Evolutionary conservation across 1,140 invertebrate species (phyloP).

Genomic region (Popillia japonica): DNA sequence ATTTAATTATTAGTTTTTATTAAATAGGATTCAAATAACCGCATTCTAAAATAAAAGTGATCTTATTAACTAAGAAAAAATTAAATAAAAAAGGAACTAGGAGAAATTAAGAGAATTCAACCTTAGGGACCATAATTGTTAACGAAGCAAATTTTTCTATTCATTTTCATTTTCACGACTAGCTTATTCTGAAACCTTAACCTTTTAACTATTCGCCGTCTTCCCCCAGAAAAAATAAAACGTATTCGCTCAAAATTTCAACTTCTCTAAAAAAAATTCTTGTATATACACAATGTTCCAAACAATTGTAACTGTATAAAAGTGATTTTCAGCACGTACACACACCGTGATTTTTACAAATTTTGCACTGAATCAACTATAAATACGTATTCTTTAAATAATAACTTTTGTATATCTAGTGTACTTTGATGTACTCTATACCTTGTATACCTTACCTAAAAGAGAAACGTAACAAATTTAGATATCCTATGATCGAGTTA

Average conservation of each 20-base stretch:
- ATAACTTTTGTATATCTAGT: too few relatives aligned
- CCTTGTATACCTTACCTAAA: neutral
- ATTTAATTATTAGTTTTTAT: neutral
- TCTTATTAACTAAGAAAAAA: neutral
- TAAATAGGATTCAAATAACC: neutral
- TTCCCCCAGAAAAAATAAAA: neutral
- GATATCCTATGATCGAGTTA: neutral
- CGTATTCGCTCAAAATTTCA: neutral
- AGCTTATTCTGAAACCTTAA: too few relatives aligned
- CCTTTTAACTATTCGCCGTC: too few relatives aligned
- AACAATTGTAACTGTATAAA: neutral
- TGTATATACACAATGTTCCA: neutral
- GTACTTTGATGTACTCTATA: neutral
- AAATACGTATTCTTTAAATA: neutral
- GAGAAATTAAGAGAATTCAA: neutral
- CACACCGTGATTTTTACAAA: slow-evolving; percentile 2
- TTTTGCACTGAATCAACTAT: neutral
- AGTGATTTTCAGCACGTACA: neutral
- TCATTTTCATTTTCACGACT: too few relatives aligned
- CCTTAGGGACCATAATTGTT: neutral
- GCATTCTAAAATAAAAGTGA: slow-evolving; percentile 12
- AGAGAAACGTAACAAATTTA: slow-evolving; percentile 7
- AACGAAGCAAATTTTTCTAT: neutral
- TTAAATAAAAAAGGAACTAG: neutral
- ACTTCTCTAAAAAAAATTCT: neutral